Conservation (phyloP, 2,113 vertebrate genomes). For the Eptesicus fuscus region DNA sequence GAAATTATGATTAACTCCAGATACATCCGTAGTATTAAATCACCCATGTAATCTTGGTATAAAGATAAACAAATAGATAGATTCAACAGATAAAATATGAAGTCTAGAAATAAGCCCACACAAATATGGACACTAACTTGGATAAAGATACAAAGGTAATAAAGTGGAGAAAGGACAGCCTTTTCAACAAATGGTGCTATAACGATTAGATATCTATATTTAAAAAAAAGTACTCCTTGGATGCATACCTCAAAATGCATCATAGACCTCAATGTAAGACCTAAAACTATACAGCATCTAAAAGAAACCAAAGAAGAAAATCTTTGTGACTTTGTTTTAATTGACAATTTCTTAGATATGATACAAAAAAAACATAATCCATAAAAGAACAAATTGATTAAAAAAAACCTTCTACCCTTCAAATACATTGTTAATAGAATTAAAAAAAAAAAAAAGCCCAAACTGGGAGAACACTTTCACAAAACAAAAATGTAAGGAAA, state of each 20-base stretch:
- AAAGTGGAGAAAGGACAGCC: not conserved
- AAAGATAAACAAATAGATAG: not conserved
- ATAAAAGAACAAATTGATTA: not conserved
- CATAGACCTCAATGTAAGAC: not conserved
- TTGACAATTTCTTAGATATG: not conserved
- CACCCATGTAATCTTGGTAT: not conserved
- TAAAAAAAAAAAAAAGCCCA: not conserved
- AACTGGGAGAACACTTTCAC: not conserved
- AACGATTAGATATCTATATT: not conserved
- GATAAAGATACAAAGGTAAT: not conserved
- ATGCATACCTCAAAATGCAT: not conserved
- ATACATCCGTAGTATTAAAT: not conserved
- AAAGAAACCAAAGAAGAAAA: conserved; percentile 5
- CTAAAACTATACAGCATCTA: not conserved
- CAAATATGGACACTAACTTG: not conserved
- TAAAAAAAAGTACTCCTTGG: not conserved
- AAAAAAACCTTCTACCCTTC: not conserved
- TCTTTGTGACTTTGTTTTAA: not conserved
- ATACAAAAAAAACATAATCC: not conserved
- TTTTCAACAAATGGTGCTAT: conserved; percentile 1
- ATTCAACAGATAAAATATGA: not conserved
- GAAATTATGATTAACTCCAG: not conserved
- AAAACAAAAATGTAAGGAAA: not conserved
- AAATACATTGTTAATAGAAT: not conserved
- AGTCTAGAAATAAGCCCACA: not conserved